Evolutionary conservation across 2,888 invertebrate species (phyloP), one percentile per base, ranked within the genome.

Genomic region (Cheiracanthium punctorium): DNA sequence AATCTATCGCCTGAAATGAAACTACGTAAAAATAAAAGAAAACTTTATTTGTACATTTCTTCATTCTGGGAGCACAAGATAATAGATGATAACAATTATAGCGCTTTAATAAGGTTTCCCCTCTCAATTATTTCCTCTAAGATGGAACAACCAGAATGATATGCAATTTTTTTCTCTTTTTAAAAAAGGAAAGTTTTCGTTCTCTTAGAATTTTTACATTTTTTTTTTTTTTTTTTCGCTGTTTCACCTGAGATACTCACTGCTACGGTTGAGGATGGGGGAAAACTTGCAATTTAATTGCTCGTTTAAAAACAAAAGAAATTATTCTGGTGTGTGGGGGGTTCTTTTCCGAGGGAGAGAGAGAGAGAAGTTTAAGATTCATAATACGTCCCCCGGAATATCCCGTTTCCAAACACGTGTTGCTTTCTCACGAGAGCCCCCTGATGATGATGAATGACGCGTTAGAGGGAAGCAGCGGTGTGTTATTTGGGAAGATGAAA

Each of bases 391-490:
- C n/a, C n/a, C 41, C 71, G 67, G 69, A 37, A 82, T 75, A 69
- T 82, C 70, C 70, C n/a, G n/a, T n/a, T n/a, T 82, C 75, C 30
- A 8, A 70, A 70, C 81, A 82, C 58, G 58, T 82, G 81, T 32
- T 70, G 24, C 52, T 29, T 70, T 82, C 81, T 30, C 81, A 82
- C 29, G 70, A 73, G 64, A 29, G 20, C 58, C 74, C 12, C 17
- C 67, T 82, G 81, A 82, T 82, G 69, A 70, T 82, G 81, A 82
- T 75, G 81, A 82, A 82, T 82, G 75, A 82, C 75, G 37, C n/a
- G n/a, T n/a, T n/a, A n/a, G n/a, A n/a, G n/a, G n/a, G 33, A 29
- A n/a, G 24, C 43, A 71, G 12, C 30, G 7, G 67, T 67, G 17
- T 67, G 17, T 32, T 67, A 58, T 58, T 58, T 58, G 5, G 58